Evolutionary conservation across 2,113 vertebrate genomes (phyloP).

Genomic region (Phycodurus eques): DNA sequence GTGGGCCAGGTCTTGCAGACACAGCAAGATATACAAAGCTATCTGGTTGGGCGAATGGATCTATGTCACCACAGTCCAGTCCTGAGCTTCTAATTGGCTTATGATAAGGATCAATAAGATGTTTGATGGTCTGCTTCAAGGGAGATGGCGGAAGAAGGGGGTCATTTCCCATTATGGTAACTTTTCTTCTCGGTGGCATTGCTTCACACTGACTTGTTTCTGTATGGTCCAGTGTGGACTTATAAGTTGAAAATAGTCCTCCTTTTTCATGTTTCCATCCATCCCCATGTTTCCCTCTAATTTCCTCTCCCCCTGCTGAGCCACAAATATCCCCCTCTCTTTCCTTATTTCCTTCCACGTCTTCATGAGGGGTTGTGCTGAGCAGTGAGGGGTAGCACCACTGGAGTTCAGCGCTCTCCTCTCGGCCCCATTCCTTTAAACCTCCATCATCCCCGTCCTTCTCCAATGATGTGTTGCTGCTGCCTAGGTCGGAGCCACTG

Average conservation of each 20-base stretch:
- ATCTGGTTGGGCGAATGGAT: slow-evolving; percentile 74
- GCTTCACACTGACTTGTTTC: slow-evolving; percentile 24
- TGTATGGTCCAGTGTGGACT: slow-evolving; percentile 1
- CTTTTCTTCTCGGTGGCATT: slow-evolving; percentile 36
- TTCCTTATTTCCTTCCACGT: slow-evolving; percentile 9
- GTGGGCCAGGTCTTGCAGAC: slow-evolving; percentile 54
- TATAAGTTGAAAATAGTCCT: slow-evolving; percentile 28
- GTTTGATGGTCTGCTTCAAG: slow-evolving; percentile 57
- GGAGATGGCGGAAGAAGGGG: slow-evolving; percentile 65
- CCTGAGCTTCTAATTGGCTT: slow-evolving; percentile 59
- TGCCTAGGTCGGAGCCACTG: slow-evolving; percentile 66
- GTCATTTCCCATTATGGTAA: slow-evolving; percentile 56
- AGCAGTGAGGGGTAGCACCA: slow-evolving; percentile 71
- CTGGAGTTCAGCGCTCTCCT: slow-evolving; percentile 65
- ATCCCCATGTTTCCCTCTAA: slow-evolving; percentile 6
- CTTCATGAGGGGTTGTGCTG: slow-evolving; percentile 32
- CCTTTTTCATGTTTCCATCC: slow-evolving; percentile 15
- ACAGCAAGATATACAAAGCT: slow-evolving; percentile 79
- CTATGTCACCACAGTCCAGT: slow-evolving; percentile 68
- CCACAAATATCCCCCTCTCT: not conserved
- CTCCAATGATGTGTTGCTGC: slow-evolving; percentile 67
- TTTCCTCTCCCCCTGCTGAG: slow-evolving; percentile 2
- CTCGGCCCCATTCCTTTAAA: slow-evolving; percentile 61
- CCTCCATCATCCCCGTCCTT: slow-evolving; percentile 59
- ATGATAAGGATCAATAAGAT: slow-evolving; percentile 52